These are phyloP conservation scores for Microplitis mediator DNA, from an alignment of 1,140 invertebrate species.

Conservation along the genomic window DNA sequence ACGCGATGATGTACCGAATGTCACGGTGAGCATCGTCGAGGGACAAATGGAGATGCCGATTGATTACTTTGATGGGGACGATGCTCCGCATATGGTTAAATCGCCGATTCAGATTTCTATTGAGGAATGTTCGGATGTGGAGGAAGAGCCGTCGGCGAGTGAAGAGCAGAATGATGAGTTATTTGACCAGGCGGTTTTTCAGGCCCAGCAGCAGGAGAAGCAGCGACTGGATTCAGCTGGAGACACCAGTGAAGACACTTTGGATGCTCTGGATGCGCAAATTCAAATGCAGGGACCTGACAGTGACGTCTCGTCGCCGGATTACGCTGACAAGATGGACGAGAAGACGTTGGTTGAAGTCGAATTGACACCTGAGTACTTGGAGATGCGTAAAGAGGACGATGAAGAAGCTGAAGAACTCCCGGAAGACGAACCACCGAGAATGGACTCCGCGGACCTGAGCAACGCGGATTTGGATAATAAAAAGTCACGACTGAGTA, in stretches of 20 bases:
- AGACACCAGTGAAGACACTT: slow-evolving; percentile 58
- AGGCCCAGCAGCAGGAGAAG: slow-evolving; percentile 49
- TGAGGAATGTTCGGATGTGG: slow-evolving; percentile 60
- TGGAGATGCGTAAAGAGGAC: slow-evolving; percentile 56
- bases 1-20: slow-evolving; percentile 51
- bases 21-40: slow-evolving; percentile 38
- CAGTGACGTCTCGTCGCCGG: slow-evolving; percentile 56
- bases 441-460: slow-evolving; percentile 32
- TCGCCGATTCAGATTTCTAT: slow-evolving; percentile 62
- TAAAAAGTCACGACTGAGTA: slow-evolving; percentile 53
- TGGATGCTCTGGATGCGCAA: slow-evolving; percentile 57
- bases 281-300: slow-evolving; percentile 54
- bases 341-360: slow-evolving; percentile 60
- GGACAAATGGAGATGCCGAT: slow-evolving; percentile 29
- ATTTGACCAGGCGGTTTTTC: slow-evolving; percentile 45
- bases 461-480: slow-evolving; percentile 48
- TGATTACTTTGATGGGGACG: slow-evolving; percentile 47
- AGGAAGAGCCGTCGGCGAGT: slow-evolving; percentile 40
- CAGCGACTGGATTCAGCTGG: slow-evolving; percentile 43
- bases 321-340: slow-evolving; percentile 58
- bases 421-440: slow-evolving; percentile 53
- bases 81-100: slow-evolving; percentile 54
- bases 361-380: slow-evolving; percentile 57
- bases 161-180: slow-evolving; percentile 46
- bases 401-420: slow-evolving; percentile 53